Evolutionary conservation across 2,113 vertebrate genomes (phyloP).

Genomic region (Hystrix brachyura): DNA sequence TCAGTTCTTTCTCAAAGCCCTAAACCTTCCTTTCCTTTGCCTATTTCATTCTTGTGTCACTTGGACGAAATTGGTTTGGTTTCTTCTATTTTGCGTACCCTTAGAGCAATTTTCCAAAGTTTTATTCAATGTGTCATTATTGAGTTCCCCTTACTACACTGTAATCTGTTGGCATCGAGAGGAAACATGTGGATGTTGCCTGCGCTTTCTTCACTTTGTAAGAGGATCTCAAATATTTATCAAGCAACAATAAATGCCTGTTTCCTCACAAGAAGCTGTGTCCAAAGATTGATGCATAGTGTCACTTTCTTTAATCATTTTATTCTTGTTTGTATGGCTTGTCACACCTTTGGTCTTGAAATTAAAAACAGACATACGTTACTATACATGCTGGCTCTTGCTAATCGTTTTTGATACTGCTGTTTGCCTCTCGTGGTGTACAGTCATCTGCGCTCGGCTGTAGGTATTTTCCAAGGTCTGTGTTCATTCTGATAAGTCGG

Average conservation of each 20-base stretch:
- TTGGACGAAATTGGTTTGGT: background rate
- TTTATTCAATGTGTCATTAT: constrained; percentile 23
- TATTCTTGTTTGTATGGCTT: background rate
- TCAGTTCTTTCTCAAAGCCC: background rate
- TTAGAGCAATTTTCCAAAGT: constrained; percentile 27
- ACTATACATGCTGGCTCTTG: background rate
- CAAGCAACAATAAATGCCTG: background rate
- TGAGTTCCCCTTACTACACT: background rate
- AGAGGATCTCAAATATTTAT: background rate
- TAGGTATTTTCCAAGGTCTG: background rate
- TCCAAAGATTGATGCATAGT: background rate
- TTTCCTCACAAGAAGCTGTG: background rate
- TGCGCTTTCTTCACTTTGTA: background rate
- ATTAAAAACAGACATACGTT: background rate
- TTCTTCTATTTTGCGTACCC: background rate
- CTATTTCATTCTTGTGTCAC: background rate
- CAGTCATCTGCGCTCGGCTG: background rate
- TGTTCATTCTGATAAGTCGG: background rate
- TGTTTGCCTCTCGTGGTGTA: background rate
- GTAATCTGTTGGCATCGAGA: background rate
- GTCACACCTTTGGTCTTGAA: background rate
- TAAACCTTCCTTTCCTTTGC: background rate
- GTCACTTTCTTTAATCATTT: background rate
- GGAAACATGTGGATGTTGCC: background rate
- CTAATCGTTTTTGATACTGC: background rate